Percentiles rank a stretch among this genome's conserved stretches.
These are phyloP conservation scores for Novumbra hubbsi DNA, from an alignment of 2,797 vertebrate species.

Conservation along the genomic window DNA sequence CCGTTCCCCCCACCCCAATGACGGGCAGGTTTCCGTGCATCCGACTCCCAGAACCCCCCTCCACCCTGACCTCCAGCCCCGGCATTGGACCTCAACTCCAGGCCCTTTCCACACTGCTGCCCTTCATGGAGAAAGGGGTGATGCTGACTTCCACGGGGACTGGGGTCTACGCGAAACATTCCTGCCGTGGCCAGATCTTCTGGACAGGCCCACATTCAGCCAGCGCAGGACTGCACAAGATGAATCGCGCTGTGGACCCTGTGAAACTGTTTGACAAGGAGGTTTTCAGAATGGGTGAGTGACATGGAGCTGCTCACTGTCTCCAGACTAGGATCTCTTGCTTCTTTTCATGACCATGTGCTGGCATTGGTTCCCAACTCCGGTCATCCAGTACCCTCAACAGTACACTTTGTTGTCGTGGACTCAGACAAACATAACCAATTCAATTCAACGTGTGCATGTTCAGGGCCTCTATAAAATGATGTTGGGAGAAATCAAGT, in stretches of 20 bases:
- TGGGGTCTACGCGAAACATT: conserved; percentile 79
- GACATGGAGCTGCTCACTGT: not conserved
- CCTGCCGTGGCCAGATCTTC: conserved; percentile 78
- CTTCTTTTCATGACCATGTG: not conserved
- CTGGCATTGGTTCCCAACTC: too few relatives aligned
- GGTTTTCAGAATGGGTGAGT: conserved; percentile 71
- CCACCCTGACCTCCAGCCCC: conserved; percentile 54
- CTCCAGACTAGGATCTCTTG: not conserved
- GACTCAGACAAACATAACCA: too few relatives aligned
- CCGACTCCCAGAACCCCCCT: conserved; percentile 68
- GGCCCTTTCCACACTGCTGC: conserved; percentile 70
- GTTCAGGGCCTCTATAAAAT: too few relatives aligned
- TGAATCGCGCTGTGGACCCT: conserved; percentile 66
- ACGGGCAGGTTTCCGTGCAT: conserved; percentile 58
- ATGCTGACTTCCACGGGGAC: conserved; percentile 70
- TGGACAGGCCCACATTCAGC: conserved; percentile 74
- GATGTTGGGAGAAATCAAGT: too few relatives aligned
- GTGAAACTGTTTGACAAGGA: conserved; percentile 74
- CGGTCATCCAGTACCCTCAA: too few relatives aligned
- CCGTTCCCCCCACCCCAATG: conserved; percentile 36
- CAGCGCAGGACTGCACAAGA: conserved; percentile 57
- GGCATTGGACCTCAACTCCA: conserved; percentile 36
- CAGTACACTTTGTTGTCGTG: too few relatives aligned
- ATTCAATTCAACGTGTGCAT: too few relatives aligned
- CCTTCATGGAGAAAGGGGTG: conserved; percentile 77